Base-by-base conservation (phyloP, 1,140 invertebrate species). In the Sarcophaga bullata region DNA sequence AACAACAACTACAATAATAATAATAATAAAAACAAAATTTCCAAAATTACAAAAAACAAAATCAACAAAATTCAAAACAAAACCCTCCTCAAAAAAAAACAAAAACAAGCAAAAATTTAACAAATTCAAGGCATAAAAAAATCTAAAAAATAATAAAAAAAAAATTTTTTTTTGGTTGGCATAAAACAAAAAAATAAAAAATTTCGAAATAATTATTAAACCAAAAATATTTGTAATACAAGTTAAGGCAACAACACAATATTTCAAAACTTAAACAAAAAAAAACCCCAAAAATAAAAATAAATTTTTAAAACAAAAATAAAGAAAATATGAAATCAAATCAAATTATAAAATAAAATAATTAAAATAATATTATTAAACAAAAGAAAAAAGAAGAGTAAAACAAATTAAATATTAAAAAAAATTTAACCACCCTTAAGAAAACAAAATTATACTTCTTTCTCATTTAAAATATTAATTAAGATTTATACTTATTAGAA, bases 21-120 rank as follows among this genome's bases (percentile, higher is more conserved):
- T 4, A 76, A 85, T 75, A 62, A 80, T 85, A 84, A 25, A 83
- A 80, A 37, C 25, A 76, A 82, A 85, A 85, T 37, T 68, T 68
- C 19, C 62, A 68, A 75, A 84, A 72, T 80, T 49, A 73, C 85
- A 85, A n/a, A n/a, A n/a, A n/a, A 85, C 80, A 62, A 80, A 86
- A 84, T 48, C 83, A 80, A 19, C 25, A 37, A 37, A 37, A 37
- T 37, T 37, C 25, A 37, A 37, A 37, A 37, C 25, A 76, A 82
- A 85, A 85, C 85, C 84, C 87, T 85, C 85, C 86, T 86, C 86
- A 87, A 87, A 84, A 84, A 68, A 52, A 83, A 78, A 62, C 81
- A 73, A 72, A 68, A 68, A 10, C 62, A 68, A 68, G 62, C 75
- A 78, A 78, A 78, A 78, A 78, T 78, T 78, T 78, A 78, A 78